Evolutionary conservation across 2,888 invertebrate species (phyloP).

Genomic region (Eudasyphora cyanicolor): DNA sequence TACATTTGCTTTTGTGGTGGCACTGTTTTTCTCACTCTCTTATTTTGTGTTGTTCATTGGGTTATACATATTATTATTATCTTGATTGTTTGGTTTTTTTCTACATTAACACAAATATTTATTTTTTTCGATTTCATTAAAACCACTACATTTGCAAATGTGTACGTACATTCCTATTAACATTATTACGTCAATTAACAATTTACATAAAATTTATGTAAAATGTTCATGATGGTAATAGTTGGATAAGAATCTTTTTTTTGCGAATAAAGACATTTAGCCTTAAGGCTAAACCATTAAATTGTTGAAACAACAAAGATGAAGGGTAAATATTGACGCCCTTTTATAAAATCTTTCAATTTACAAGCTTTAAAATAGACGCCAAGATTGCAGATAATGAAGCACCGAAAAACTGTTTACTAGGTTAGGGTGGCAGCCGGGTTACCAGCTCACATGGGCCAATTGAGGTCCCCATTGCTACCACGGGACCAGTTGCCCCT

Average conservation of each 20-base stretch:
- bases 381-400: no score
- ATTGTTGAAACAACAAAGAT: neutral
- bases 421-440: no score
- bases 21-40: conserved; percentile 38
- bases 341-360: no score
- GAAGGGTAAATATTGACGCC: neutral
- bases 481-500: no score
- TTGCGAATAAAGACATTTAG: neutral
- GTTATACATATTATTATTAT: no score
- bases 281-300: conserved; percentile 16
- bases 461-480: no score
- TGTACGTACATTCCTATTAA: conserved; percentile 10
- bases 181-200: conserved; percentile 10
- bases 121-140: conserved; percentile 32
- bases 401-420: no score
- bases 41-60: neutral
- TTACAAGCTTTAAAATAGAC: no score
- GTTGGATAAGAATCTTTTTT: conserved; percentile 2
- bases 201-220: neutral
- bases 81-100: conserved; percentile 13
- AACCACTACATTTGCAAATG: conserved; percentile 2
- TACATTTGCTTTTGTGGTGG: conserved; percentile 13
- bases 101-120: conserved; percentile 27
- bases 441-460: no score
- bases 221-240: no score